Percentiles rank a stretch among this genome's conserved stretches.
These are phyloP conservation scores for Myoxocephalus aenaeus DNA, from an alignment of 2,797 vertebrate species.

Conservation along the genomic window DNA sequence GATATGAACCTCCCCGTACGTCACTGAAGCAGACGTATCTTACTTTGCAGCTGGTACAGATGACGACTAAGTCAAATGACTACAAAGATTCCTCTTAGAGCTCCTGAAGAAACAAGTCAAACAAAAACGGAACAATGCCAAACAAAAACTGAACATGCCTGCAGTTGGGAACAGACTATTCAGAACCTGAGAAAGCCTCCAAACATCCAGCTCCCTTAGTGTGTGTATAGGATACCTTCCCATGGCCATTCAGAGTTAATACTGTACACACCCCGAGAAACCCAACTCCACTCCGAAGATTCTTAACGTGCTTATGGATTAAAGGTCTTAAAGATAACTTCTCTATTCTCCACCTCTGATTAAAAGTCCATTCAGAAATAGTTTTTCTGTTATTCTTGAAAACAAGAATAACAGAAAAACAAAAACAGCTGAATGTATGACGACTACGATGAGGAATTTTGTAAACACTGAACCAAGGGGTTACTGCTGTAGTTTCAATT, in stretches of 20 bases:
- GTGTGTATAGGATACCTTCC: slow-evolving; percentile 24
- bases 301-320: slow-evolving; percentile 70
- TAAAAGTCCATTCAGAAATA: slow-evolving; percentile 54
- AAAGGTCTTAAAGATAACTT: slow-evolving; percentile 62
- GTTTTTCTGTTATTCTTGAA: too few relatives aligned
- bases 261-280: slow-evolving; percentile 64
- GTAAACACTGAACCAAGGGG: slow-evolving; percentile 5
- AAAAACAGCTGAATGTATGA: slow-evolving; percentile 33
- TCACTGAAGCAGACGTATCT: background rate
- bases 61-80: slow-evolving; percentile 29
- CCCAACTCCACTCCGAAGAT: slow-evolving; percentile 64
- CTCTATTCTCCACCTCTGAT: slow-evolving; percentile 58
- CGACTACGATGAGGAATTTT: slow-evolving; percentile 16
- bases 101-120: slow-evolving; percentile 5
- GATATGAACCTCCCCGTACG: too few relatives aligned
- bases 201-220: slow-evolving; percentile 19
- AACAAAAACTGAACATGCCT: slow-evolving; percentile 17
- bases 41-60: slow-evolving; percentile 1
- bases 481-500: slow-evolving; percentile 32
- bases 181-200: slow-evolving; percentile 11
- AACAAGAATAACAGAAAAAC: slow-evolving; percentile 38
- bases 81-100: slow-evolving; percentile 19
- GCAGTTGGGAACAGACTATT: background rate
- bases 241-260: slow-evolving; percentile 47
- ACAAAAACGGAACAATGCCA: background rate